Conservation (phyloP, 2,797 vertebrate species). For the Peromyscus nudipes region DNA sequence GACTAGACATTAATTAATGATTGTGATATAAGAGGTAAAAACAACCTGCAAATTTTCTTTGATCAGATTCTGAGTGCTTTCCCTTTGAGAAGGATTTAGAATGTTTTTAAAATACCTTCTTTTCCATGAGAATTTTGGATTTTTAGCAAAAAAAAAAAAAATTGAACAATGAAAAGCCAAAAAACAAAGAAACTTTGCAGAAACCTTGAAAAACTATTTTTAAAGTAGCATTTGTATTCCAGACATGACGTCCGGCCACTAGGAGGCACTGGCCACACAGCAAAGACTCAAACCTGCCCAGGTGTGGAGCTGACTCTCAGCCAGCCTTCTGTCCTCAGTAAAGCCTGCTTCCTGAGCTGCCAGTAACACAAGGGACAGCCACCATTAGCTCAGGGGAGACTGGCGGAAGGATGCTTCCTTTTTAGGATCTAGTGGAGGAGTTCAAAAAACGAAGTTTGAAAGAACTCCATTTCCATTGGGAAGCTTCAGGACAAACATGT, state of each 20-base stretch:
- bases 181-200: neutral
- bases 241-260: constrained; percentile 42
- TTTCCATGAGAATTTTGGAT: constrained; percentile 37
- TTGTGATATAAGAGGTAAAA: constrained; percentile 72
- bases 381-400: neutral
- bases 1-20: constrained; percentile 58
- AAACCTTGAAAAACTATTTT: constrained; percentile 44
- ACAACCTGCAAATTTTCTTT: constrained; percentile 40
- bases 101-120: constrained; percentile 46
- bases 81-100: constrained; percentile 44
- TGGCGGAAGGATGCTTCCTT: neutral
- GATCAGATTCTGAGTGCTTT: constrained; percentile 52
- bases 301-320: neutral
- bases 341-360: constrained; percentile 19
- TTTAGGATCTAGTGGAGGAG: constrained; percentile 19
- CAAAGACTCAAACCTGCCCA: neutral
- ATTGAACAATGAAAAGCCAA: neutral
- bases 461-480: constrained; percentile 35
- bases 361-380: neutral
- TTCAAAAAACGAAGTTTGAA: neutral
- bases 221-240: neutral
- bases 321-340: neutral
- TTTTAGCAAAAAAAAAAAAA: constrained; percentile 33
- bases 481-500: neutral
- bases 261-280: constrained; percentile 47